Evolutionary conservation across 2,888 invertebrate species (phyloP), one percentile per base, ranked within the genome.

Genomic region (Agrilus biguttatus): DNA sequence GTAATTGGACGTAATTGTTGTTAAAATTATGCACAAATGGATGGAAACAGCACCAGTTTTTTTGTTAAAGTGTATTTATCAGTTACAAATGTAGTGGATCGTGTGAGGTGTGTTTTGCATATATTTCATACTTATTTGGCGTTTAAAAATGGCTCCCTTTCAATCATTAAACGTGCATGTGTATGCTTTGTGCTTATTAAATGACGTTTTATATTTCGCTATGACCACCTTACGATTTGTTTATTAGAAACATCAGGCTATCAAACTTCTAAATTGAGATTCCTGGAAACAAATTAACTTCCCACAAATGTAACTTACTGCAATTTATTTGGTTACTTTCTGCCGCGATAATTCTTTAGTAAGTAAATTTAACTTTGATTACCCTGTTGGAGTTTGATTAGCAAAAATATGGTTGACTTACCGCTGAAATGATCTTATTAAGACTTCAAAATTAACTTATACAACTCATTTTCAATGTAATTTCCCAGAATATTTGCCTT

Each of bases 121-220:
- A 46, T 45, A 48, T 49, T 50, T 47, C 49, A 51, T 50, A 52
- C 51, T 47, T 50, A 53, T 51, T 49, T 55, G 7, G 10, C 28
- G 8, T 58, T 56, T 60, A 57, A 56, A 58, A 58, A 58, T 59
- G 56, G 58, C 58, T 55, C 55, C 58, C 53, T 23, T 23, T 28
- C 28, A 28, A 28, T 28, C 28, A 28, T 28, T 28, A 28, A 10
- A 28, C 10, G 28, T 28, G 28, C 28, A 28, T 33, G 32, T 33
- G 28, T 33, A 40, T 17, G 34, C 34, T 40, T 17, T 34, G 14
- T 40, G 34, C 17, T 33, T 33, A 33, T 14, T 14, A 33, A 40
- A 40, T 40, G 33, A 14, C 14, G 12, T 37, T 37, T n/a, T 37
- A 19, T 17, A 14, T 21, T 14, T n/a, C 23, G 23, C 2, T 19